These are phyloP conservation scores for Nudaria mundana DNA, from an alignment of 2,888 invertebrate species.

Conservation along the genomic window DNA sequence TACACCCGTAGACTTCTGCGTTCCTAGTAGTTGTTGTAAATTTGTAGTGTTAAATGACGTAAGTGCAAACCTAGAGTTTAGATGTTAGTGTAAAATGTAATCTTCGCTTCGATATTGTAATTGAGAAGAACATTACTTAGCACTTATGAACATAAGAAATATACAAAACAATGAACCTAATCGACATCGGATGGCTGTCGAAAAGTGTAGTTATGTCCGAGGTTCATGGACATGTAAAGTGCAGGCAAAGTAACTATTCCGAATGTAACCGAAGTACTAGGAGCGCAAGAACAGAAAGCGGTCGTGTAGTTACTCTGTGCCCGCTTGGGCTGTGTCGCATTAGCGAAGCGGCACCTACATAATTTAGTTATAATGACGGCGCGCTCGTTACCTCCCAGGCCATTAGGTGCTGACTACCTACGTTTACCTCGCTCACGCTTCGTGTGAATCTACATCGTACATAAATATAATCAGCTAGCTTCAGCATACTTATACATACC, in stretches of 20 bases:
- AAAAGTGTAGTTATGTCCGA: too few relatives aligned
- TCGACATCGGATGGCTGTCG: too few relatives aligned
- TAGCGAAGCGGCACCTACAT: slow-evolving; percentile 55
- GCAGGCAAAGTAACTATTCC: slow-evolving; percentile 39
- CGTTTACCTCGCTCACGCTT: slow-evolving; percentile 24
- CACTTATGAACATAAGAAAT: neutral
- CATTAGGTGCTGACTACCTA: slow-evolving; percentile 45
- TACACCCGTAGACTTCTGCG: slow-evolving; percentile 29
- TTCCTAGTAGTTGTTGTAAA: slow-evolving; percentile 38
- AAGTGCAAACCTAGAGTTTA: slow-evolving; percentile 21
- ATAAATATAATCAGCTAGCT: slow-evolving; percentile 25
- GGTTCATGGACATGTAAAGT: too few relatives aligned
- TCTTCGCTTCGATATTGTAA: too few relatives aligned
- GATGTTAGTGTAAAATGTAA: too few relatives aligned
- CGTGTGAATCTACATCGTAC: slow-evolving; percentile 27
- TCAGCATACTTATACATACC: slow-evolving; percentile 31
- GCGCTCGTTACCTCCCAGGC: slow-evolving; percentile 50
- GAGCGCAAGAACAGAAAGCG: slow-evolving; percentile 36
- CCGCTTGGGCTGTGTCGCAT: slow-evolving; percentile 42
- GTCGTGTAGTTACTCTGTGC: slow-evolving; percentile 32
- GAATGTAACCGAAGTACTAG: slow-evolving; percentile 47
- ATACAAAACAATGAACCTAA: too few relatives aligned
- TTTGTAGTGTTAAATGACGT: slow-evolving; percentile 38
- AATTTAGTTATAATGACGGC: slow-evolving; percentile 65
- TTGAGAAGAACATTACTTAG: too few relatives aligned